A percentile compares a stretch with the other conserved stretches of the same genome.
Evolutionary conservation across 2,797 vertebrate genomes (phyloP).

Genomic region (Channallabes apus): DNA sequence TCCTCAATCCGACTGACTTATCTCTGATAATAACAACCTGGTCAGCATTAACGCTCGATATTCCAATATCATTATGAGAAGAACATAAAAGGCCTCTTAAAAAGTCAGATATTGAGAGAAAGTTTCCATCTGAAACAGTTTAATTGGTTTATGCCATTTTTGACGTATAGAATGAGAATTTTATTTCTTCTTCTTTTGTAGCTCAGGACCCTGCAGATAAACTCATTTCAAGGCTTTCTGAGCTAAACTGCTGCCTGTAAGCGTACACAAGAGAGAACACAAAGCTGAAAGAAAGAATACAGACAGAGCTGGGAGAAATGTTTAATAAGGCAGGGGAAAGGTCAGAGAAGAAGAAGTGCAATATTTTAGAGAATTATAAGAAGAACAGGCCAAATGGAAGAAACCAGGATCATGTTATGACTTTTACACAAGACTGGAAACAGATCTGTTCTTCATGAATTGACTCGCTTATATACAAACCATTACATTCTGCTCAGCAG

Average conservation of each 20-base stretch:
- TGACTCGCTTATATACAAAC: background rate
- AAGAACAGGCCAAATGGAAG: background rate
- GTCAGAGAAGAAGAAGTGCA: slow-evolving; percentile 72
- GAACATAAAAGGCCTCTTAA: background rate
- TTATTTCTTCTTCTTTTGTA: background rate
- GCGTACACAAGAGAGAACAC: background rate
- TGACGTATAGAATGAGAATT: too few relatives aligned
- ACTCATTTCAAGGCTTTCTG: background rate
- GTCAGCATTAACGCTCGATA: background rate
- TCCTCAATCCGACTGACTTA: too few relatives aligned
- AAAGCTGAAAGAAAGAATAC: background rate
- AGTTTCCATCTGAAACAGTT: too few relatives aligned
- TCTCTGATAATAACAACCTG: slow-evolving; percentile 72
- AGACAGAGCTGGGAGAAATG: background rate
- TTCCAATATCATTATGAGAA: background rate
- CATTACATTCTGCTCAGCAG: slow-evolving; percentile 6
- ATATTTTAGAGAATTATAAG: slow-evolving; percentile 67
- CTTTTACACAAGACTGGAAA: background rate
- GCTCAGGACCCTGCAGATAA: background rate
- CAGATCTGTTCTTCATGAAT: background rate
- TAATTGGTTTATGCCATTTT: too few relatives aligned
- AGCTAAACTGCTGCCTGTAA: background rate
- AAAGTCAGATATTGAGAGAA: background rate
- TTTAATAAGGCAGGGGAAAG: slow-evolving; percentile 61
- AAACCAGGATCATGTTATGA: background rate